phyloP scores from a whole-genome alignment of 53 echinoderm and acorn worm species.

The Astropecten irregularis region DNA sequence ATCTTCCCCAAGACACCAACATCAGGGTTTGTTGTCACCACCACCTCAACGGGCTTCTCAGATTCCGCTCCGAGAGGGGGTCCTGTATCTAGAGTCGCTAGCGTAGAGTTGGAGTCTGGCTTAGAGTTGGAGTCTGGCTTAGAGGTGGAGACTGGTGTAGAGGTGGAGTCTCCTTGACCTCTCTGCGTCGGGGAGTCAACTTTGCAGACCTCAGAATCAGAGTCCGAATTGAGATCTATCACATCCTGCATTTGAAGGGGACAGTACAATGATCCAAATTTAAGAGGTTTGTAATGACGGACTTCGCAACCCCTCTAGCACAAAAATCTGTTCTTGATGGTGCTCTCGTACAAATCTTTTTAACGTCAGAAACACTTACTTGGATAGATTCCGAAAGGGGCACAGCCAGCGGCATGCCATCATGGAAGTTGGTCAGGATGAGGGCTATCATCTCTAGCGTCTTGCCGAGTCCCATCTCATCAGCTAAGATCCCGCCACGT shows the following conservation, averaged over 20 bases:
- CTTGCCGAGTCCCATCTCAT: slow-evolving; percentile 96
- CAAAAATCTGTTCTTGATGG: no score
- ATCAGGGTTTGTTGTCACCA: background rate
- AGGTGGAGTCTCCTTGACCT: no score
- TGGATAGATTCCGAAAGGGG: slow-evolving; percentile 32
- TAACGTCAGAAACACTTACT: no score
- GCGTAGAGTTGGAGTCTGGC: background rate
- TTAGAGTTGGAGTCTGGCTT: no score
- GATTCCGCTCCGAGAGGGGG: background rate
- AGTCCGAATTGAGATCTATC: slow-evolving; percentile 2
- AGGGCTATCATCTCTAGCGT: slow-evolving; percentile 84
- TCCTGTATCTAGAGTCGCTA: background rate
- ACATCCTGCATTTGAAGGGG: slow-evolving; percentile 30
- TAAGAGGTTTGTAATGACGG: no score
- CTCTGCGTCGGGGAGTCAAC: background rate
- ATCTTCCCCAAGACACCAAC: background rate
- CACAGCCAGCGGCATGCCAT: slow-evolving; percentile 51
- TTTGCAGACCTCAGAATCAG: background rate
- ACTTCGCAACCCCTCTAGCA: no score
- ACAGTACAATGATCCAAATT: no score
- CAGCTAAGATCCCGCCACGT: slow-evolving; percentile 87
- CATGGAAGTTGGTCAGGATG: slow-evolving; percentile 71
- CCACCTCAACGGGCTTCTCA: background rate
- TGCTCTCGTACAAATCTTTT: no score
- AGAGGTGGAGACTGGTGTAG: no score